These are phyloP conservation scores for Tinamus guttatus DNA, from an alignment of 2,113 vertebrate genomes.

Conservation along the genomic window DNA sequence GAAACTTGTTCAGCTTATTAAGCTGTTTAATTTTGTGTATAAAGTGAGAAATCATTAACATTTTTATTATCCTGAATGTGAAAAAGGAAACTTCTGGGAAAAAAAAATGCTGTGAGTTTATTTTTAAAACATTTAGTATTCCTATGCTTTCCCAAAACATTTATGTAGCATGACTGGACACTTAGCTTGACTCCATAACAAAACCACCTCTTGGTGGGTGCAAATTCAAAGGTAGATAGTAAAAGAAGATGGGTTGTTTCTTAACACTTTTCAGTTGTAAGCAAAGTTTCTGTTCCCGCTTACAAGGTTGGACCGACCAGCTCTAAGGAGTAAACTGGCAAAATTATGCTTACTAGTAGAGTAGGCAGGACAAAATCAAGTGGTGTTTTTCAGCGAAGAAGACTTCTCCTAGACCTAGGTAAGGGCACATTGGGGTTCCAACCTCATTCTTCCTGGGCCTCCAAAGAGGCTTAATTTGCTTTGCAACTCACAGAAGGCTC, in stretches of 20 bases:
- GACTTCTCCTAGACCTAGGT: not conserved
- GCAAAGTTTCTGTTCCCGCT: not conserved
- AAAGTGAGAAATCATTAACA: conserved; percentile 12
- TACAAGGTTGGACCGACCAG: not conserved
- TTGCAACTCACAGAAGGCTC: not conserved
- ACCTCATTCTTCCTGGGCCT: not conserved
- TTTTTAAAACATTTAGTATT: not conserved
- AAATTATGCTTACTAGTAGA: not conserved
- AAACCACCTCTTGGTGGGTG: not conserved
- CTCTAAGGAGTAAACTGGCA: not conserved
- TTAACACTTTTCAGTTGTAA: not conserved
- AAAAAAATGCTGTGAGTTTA: not conserved
- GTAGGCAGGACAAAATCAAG: not conserved
- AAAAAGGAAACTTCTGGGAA: not conserved
- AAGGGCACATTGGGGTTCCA: not conserved
- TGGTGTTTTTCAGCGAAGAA: rapidly evolving
- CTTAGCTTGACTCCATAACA: not conserved
- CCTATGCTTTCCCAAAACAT: not conserved
- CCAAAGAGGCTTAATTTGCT: rapidly evolving
- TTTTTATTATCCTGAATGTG: not conserved
- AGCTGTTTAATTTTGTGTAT: conserved; percentile 26
- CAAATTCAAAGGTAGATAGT: not conserved
- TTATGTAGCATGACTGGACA: not conserved
- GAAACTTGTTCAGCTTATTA: conserved; percentile 45
- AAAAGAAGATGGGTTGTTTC: not conserved